These are phyloP conservation scores for Monopis laevigella DNA, from an alignment of 2,888 invertebrate species.

Conservation along the genomic window DNA sequence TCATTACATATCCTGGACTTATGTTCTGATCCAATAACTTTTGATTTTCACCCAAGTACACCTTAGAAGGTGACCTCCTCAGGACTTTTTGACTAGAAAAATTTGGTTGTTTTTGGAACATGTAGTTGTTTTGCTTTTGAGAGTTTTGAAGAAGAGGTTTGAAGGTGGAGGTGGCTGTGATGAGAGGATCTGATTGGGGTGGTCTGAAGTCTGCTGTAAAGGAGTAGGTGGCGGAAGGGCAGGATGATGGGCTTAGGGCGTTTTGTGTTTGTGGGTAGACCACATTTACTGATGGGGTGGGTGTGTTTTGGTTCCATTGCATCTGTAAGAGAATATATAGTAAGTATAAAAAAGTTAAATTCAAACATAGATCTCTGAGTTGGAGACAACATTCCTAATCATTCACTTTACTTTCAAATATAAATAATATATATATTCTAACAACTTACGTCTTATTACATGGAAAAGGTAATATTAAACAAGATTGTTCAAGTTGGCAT, in stretches of 20 bases:
- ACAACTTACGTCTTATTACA: too few relatives aligned
- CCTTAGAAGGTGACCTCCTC: slow-evolving; percentile 52
- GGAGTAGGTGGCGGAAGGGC: slow-evolving; percentile 80
- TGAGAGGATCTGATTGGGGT: slow-evolving; percentile 67
- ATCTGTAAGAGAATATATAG: slow-evolving; percentile 61
- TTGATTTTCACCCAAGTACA: slow-evolving; percentile 39
- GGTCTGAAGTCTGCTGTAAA: slow-evolving; percentile 85
- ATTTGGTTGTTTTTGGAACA: slow-evolving; percentile 53
- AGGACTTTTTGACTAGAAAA: slow-evolving; percentile 36
- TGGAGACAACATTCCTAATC: too few relatives aligned
- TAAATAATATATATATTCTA: too few relatives aligned
- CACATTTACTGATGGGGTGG: slow-evolving; percentile 70
- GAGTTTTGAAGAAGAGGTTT: slow-evolving; percentile 61
- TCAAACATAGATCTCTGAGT: too few relatives aligned
- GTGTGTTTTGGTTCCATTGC: slow-evolving; percentile 77
- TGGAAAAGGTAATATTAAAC: too few relatives aligned
- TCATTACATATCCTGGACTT: slow-evolving; percentile 40
- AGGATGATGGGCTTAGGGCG: slow-evolving; percentile 72
- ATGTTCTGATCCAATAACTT: slow-evolving; percentile 37
- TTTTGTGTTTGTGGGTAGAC: slow-evolving; percentile 71
- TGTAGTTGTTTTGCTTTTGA: slow-evolving; percentile 49
- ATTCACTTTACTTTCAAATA: too few relatives aligned
- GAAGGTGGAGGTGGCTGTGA: slow-evolving; percentile 63
- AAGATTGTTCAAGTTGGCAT: too few relatives aligned
- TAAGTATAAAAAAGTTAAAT: too few relatives aligned